These are phyloP conservation scores for Pollenia griseotomentosa DNA, from an alignment of 2,888 invertebrate genomes.

Conservation along the genomic window DNA sequence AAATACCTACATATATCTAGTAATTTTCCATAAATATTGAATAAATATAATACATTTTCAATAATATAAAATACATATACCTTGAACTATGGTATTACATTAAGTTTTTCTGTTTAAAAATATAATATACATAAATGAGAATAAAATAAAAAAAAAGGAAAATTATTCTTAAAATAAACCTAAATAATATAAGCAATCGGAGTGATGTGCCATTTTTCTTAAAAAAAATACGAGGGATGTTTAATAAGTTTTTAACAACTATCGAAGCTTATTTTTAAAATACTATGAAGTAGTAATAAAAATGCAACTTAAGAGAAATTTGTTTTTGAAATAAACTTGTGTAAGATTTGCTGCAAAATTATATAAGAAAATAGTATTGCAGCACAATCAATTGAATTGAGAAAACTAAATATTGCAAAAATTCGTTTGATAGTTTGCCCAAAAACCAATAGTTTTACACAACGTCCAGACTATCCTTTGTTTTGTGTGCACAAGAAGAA, in stretches of 20 bases:
- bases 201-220: conserved; percentile 16
- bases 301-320: too few relatives aligned
- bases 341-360: too few relatives aligned
- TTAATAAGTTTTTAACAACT: conserved; percentile 7
- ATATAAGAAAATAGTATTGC: too few relatives aligned
- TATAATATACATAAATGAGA: conserved; percentile 16
- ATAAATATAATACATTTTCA: conserved; percentile 1
- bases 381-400: too few relatives aligned
- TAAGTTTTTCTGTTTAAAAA: conserved; percentile 21
- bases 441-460: too few relatives aligned
- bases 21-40: conserved; percentile 26
- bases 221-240: conserved; percentile 24
- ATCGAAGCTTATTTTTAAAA: background rate
- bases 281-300: too few relatives aligned
- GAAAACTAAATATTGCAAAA: too few relatives aligned
- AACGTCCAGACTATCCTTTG: too few relatives aligned
- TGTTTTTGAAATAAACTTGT: too few relatives aligned
- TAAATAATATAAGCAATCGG: conserved; percentile 9
- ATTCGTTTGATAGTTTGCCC: too few relatives aligned
- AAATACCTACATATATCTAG: conserved; percentile 19
- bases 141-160: conserved; percentile 15
- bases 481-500: too few relatives aligned
- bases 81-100: conserved; percentile 65
- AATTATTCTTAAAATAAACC: conserved; percentile 38
- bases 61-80: conserved; percentile 29